Percentiles rank a stretch among this genome's conserved stretches.
Conservation (phyloP, 2,888 invertebrate species). For the Conomelus anceps region DNA sequence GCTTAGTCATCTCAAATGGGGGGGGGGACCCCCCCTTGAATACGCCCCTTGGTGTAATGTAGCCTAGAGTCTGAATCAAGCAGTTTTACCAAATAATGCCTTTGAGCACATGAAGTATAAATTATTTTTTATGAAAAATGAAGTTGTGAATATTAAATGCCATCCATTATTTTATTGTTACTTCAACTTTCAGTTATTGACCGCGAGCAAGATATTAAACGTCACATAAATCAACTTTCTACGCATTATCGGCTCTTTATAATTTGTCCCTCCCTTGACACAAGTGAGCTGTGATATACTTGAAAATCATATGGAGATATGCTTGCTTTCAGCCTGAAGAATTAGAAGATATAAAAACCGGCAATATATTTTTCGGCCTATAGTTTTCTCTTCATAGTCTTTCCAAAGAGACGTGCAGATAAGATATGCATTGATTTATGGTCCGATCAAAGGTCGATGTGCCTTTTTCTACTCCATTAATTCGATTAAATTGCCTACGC, state of each 20-base stretch:
- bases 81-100: too few relatives aligned
- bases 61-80: too few relatives aligned
- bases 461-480: neutral
- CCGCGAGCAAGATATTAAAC: neutral
- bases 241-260: neutral
- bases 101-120: neutral
- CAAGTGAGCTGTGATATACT: neutral
- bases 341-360: neutral
- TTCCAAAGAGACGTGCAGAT: neutral
- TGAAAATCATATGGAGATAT: neutral
- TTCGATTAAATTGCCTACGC: neutral
- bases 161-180: neutral
- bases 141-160: neutral
- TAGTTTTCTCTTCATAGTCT: neutral
- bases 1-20: too few relatives aligned
- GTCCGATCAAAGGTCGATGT: neutral
- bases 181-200: neutral
- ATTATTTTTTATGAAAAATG: neutral
- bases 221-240: neutral
- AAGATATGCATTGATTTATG: neutral
- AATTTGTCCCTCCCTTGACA: neutral
- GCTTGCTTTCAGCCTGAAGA: neutral
- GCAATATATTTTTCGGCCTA: neutral
- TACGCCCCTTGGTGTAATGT: too few relatives aligned
- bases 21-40: too few relatives aligned